Evolutionary conservation across 2,113 vertebrate species (phyloP).

Genomic region (Tupaia tana): DNA sequence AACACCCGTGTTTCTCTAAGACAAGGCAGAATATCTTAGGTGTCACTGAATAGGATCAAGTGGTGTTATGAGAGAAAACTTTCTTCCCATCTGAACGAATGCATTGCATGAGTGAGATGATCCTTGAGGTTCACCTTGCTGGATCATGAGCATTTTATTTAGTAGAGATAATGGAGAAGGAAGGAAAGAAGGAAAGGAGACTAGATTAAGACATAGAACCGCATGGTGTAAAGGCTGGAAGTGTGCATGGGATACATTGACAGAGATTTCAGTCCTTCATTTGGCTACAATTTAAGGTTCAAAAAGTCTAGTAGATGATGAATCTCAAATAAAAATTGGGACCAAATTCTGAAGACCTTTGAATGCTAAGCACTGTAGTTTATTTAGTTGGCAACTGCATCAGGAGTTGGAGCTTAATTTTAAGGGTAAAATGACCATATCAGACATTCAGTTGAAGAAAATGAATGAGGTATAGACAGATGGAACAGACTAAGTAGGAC

Average conservation of each 20-base stretch:
- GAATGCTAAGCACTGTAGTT: background rate
- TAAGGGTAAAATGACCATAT: constrained; percentile 23
- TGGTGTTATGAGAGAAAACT: background rate
- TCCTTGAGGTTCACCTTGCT: background rate
- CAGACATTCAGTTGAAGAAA: constrained; percentile 13
- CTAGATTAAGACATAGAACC: background rate
- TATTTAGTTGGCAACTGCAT: background rate
- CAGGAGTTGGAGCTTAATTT: background rate
- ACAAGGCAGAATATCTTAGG: background rate
- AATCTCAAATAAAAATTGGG: constrained; percentile 18
- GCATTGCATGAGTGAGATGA: background rate
- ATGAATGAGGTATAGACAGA: background rate
- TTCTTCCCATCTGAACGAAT: background rate
- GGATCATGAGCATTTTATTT: background rate
- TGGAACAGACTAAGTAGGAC: background rate
- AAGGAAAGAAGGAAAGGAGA: background rate
- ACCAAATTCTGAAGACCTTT: background rate
- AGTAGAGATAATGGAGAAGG: background rate
- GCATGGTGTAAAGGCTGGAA: background rate
- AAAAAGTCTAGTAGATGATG: background rate
- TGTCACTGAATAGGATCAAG: background rate
- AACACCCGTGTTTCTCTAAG: background rate
- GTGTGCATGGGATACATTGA: background rate
- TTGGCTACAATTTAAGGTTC: background rate
- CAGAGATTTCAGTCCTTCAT: background rate